Percentiles rank a stretch among this genome's conserved stretches.
Conservation (phyloP, 2,113 vertebrate species). For the Calyptommatus sinebrachiatus region DNA sequence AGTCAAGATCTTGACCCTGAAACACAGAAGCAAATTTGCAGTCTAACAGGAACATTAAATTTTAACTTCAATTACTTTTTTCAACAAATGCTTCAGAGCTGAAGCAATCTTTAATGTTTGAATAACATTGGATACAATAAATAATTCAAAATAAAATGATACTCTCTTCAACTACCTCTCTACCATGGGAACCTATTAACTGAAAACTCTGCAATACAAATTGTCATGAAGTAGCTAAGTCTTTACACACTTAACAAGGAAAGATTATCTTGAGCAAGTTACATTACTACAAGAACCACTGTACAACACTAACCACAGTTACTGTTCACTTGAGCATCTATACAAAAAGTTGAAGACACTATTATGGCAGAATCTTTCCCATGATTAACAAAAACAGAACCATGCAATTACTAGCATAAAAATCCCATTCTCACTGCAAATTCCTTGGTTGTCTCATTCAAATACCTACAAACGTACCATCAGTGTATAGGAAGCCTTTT, state of each 20-base stretch:
- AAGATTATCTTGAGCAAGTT: not conserved
- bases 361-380: not conserved
- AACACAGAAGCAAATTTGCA: conserved; percentile 50
- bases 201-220: not conserved
- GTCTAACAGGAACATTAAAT: conserved; percentile 14
- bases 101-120: not conserved
- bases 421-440: not conserved
- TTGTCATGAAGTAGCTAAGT: not conserved
- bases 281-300: not conserved
- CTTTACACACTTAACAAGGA: not conserved
- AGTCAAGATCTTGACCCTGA: conserved; percentile 84
- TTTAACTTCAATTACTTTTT: not conserved
- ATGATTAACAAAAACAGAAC: not conserved
- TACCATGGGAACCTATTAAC: not conserved
- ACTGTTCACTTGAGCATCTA: not conserved
- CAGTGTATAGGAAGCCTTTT: not conserved
- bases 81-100: not conserved
- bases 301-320: not conserved
- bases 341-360: not conserved
- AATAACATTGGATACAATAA: not conserved
- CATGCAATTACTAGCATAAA: not conserved
- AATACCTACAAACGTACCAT: not conserved
- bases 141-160: not conserved
- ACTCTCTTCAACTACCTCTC: not conserved
- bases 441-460: too few species aligned